A percentile compares a stretch with the other conserved stretches of the same genome.
Evolutionary conservation across 2,113 vertebrate genomes (phyloP).

Genomic region (Ovis canadensis): DNA sequence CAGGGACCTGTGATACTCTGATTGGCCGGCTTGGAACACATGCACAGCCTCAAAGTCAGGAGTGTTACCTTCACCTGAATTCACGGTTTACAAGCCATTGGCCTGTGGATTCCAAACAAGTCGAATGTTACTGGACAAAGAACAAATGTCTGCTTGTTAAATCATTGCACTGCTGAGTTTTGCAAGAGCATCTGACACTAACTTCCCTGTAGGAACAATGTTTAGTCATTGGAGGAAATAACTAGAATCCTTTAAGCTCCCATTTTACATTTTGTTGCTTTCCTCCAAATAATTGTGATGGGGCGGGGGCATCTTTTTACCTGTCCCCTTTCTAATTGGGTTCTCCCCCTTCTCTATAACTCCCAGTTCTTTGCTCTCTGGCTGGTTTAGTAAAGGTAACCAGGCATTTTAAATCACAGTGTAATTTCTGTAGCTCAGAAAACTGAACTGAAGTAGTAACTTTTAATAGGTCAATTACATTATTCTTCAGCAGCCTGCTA

Average conservation of each 20-base stretch:
- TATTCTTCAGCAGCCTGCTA: constrained; percentile 65
- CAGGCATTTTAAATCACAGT: constrained; percentile 60
- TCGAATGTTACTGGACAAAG: not conserved
- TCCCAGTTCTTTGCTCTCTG: constrained; percentile 7
- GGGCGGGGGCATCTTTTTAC: not conserved
- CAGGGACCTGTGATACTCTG: not conserved
- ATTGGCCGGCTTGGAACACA: not conserved
- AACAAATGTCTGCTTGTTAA: not conserved
- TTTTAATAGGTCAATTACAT: constrained; percentile 70
- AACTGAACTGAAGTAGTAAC: constrained; percentile 62
- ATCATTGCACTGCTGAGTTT: not conserved
- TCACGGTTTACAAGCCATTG: accelerated
- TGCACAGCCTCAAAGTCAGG: not conserved
- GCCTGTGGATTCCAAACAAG: not conserved
- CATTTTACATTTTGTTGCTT: constrained; percentile 30
- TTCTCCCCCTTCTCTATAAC: constrained; percentile 19
- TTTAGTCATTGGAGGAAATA: not conserved
- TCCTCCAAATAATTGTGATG: not conserved
- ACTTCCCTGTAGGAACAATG: not conserved
- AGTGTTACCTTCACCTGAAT: not conserved
- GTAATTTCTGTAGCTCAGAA: constrained; percentile 47
- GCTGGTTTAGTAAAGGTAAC: constrained; percentile 55
- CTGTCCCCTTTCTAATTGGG: constrained; percentile 48
- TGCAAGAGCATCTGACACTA: not conserved
- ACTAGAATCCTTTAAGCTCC: not conserved